Conservation (phyloP, 1,140 invertebrate species). For the Homalodisca vitripennis region DNA sequence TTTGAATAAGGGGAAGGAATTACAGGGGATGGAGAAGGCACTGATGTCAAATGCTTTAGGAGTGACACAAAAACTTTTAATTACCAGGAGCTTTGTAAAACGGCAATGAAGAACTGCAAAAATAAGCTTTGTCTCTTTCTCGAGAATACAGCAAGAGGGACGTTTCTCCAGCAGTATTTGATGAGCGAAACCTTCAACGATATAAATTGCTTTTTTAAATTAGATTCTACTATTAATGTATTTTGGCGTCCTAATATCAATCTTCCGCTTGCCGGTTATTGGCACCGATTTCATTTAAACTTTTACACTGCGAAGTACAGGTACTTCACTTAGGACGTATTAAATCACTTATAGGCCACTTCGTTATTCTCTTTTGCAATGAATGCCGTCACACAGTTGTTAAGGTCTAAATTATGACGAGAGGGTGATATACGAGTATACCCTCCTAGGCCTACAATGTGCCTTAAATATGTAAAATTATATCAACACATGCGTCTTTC, state of each 20-base stretch:
- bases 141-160: not conserved
- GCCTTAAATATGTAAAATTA: too few species aligned
- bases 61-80: slow-evolving; percentile 25
- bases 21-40: not conserved
- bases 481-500: too few species aligned
- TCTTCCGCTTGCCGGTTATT: slow-evolving; percentile 2
- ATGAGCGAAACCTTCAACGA: slow-evolving; percentile 5
- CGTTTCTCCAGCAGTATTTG: slow-evolving; percentile 11
- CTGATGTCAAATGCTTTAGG: slow-evolving; percentile 14
- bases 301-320: too few species aligned
- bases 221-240: slow-evolving; percentile 8
- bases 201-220: slow-evolving; percentile 24
- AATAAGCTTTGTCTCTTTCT: slow-evolving; percentile 24
- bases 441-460: too few species aligned
- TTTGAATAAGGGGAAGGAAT: slow-evolving; percentile 13
- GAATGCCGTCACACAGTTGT: too few species aligned
- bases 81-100: slow-evolving; percentile 20
- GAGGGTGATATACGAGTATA: too few species aligned
- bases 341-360: too few species aligned
- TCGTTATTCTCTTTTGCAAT: too few species aligned
- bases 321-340: too few species aligned
- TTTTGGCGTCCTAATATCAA: not conserved
- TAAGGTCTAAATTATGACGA: too few species aligned
- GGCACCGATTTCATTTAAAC: not conserved
- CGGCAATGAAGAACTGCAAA: slow-evolving; percentile 6